phyloP scores from a whole-genome alignment of 1,140 invertebrate species.

The Halesus radiatus region DNA sequence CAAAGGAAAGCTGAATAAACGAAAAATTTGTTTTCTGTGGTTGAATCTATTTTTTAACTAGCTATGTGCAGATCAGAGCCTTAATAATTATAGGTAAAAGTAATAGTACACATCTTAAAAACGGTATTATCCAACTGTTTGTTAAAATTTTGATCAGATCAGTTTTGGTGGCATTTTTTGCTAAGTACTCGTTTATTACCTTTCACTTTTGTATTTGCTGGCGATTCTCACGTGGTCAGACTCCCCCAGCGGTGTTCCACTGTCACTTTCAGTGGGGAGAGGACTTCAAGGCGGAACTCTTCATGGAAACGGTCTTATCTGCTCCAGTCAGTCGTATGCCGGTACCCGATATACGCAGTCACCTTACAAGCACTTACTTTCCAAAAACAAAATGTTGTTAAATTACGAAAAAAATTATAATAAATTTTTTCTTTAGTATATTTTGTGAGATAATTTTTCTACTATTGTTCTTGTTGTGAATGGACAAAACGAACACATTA shows the following conservation, averaged over 20 bases:
- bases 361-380: neutral
- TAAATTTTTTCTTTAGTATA: neutral
- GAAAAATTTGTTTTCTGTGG: too few species aligned
- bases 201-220: neutral
- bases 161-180: too few species aligned
- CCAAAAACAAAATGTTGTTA: slow-evolving; percentile 15
- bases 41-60: too few species aligned
- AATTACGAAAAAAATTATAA: too few species aligned
- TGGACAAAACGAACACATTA: neutral
- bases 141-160: too few species aligned
- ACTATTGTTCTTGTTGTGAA: neutral
- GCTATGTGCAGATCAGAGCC: neutral
- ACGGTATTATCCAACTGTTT: too few species aligned
- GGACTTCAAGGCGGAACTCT: slow-evolving; percentile 15
- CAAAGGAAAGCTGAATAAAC: too few species aligned
- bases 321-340: slow-evolving; percentile 25
- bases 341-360: slow-evolving; percentile 32
- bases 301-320: slow-evolving; percentile 14
- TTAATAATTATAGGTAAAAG: too few species aligned
- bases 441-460: slow-evolving; percentile 11
- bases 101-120: too few species aligned
- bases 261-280: slow-evolving; percentile 41
- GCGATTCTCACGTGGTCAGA: neutral
- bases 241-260: slow-evolving; percentile 10
- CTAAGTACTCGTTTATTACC: too few species aligned